Percentiles rank a stretch among this genome's conserved stretches.
Conservation (phyloP, 53 echinoderm and acorn worm genomes). For the Apostichopus leukothele region DNA sequence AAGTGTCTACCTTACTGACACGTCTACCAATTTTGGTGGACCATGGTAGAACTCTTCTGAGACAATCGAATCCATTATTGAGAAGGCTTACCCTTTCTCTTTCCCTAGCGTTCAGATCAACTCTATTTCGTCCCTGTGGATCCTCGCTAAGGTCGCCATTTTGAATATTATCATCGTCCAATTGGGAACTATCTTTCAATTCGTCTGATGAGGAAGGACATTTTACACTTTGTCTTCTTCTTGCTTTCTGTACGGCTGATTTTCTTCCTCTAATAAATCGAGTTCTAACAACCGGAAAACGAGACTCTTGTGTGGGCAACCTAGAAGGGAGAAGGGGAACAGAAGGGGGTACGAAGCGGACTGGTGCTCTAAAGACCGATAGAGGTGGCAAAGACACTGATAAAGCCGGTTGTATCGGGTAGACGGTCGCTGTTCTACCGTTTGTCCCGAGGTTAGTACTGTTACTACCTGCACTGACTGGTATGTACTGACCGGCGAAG, state of each 20-base stretch:
- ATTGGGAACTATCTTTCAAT: background rate
- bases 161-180: background rate
- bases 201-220: background rate
- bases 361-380: slow-evolving; percentile 21
- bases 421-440: background rate
- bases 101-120: slow-evolving; percentile 84
- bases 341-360: background rate
- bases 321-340: slow-evolving; percentile 12
- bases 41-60: slow-evolving; percentile 80
- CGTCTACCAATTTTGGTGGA: slow-evolving; percentile 75
- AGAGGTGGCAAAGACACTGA: slow-evolving; percentile 19
- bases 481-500: background rate
- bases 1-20: slow-evolving; percentile 91
- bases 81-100: slow-evolving; percentile 84
- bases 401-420: slow-evolving; percentile 17
- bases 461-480: background rate
- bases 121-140: slow-evolving; percentile 55
- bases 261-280: background rate
- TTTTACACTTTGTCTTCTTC: background rate
- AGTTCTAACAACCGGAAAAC: slow-evolving; percentile 3
- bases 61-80: slow-evolving; percentile 85
- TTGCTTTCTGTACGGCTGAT: background rate
- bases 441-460: background rate
- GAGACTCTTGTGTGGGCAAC: background rate
- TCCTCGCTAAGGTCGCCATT: slow-evolving; percentile 16